Percentiles rank a stretch among this genome's conserved stretches.
Conservation (phyloP, 2,113 vertebrate species). For the Amblyornis subalaris region DNA sequence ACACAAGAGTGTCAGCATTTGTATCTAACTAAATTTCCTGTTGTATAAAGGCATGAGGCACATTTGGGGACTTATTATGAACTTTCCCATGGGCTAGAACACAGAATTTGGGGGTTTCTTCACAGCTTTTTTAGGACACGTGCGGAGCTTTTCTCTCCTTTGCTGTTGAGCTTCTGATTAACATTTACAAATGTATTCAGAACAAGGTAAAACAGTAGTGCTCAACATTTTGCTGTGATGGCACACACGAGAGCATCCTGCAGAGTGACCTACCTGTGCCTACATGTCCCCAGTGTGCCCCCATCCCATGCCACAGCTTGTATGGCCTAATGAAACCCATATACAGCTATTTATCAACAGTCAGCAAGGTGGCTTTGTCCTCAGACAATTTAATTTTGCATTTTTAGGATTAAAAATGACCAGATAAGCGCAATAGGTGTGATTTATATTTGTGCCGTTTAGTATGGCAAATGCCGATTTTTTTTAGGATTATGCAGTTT, state of each 20-base stretch:
- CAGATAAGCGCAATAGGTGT: not conserved
- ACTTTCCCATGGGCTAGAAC: not conserved
- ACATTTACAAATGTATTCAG: not conserved
- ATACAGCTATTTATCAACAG: not conserved
- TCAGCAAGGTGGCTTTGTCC: not conserved
- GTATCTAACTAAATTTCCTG: conserved; percentile 49
- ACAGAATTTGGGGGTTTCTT: not conserved
- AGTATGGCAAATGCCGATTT: not conserved
- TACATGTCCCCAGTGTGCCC: not conserved
- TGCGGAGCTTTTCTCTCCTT: not conserved
- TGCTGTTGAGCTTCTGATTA: not conserved
- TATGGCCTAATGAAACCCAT: not conserved
- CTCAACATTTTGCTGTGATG: not conserved
- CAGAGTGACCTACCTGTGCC: accelerated
- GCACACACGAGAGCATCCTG: not conserved
- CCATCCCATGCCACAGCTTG: not conserved
- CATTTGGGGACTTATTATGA: not conserved
- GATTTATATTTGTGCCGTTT: not conserved
- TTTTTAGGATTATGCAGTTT: not conserved
- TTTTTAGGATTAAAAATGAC: not conserved
- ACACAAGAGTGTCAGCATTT: conserved; percentile 5
- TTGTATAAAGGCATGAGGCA: not conserved
- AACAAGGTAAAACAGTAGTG: not conserved
- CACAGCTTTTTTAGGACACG: not conserved
- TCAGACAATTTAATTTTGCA: not conserved